These are phyloP conservation scores for Oceanites oceanicus DNA, from an alignment of 2,113 vertebrate genomes.

Conservation along the genomic window DNA sequence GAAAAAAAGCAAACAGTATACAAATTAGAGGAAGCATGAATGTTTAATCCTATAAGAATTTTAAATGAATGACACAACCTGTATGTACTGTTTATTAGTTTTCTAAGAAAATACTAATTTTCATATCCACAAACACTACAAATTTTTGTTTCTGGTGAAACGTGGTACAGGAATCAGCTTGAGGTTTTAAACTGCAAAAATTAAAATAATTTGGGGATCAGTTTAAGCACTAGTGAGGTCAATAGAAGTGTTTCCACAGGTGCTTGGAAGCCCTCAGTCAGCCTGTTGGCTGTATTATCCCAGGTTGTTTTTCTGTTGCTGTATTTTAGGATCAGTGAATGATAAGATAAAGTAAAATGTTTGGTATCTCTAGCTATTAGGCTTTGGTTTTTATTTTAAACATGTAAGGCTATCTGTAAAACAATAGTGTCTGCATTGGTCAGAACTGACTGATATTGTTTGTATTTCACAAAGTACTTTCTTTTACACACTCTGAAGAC, in stretches of 20 bases:
- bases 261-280: neutral
- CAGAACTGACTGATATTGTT: neutral
- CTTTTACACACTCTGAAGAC: neutral
- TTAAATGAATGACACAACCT: neutral
- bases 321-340: neutral
- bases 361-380: neutral
- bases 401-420: neutral
- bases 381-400: neutral
- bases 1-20: neutral
- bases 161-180: neutral
- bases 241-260: neutral
- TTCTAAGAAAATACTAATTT: neutral
- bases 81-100: neutral
- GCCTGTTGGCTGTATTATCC: neutral
- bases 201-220: neutral
- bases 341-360: neutral
- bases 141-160: neutral
- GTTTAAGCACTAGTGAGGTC: neutral
- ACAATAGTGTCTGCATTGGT: neutral
- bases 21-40: neutral
- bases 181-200: neutral
- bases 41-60: neutral
- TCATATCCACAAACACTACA: neutral
- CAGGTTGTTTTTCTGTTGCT: neutral
- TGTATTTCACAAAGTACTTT: conserved; percentile 9